Evolutionary conservation across 2,888 invertebrate genomes (phyloP).

Genomic region (Homarus gammarus): DNA sequence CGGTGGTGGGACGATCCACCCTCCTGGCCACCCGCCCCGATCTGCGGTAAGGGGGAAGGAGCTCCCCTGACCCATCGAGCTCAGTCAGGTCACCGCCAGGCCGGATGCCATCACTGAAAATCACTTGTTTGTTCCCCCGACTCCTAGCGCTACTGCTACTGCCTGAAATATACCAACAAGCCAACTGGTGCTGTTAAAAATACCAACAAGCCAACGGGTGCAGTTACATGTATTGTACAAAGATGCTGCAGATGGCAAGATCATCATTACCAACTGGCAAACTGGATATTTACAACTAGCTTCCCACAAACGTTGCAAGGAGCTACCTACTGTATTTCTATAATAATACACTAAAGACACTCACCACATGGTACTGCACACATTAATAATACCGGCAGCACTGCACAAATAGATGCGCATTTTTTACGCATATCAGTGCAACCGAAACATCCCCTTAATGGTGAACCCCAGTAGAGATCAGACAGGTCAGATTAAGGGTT

Average conservation of each 20-base stretch:
- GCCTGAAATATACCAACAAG: slow-evolving; percentile 67
- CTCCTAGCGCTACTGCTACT: slow-evolving; percentile 76
- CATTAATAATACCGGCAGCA: too few relatives aligned
- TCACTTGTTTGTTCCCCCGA: slow-evolving; percentile 86
- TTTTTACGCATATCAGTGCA: too few relatives aligned
- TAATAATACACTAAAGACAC: neutral
- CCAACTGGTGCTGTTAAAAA: slow-evolving; percentile 33
- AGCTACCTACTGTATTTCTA: neutral
- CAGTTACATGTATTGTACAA: slow-evolving; percentile 7
- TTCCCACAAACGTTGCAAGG: neutral
- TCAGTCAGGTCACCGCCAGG: slow-evolving; percentile 92
- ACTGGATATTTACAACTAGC: neutral
- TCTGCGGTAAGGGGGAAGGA: slow-evolving; percentile 54
- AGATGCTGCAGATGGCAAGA: neutral
- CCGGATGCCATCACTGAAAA: slow-evolving; percentile 93
- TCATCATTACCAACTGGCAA: neutral
- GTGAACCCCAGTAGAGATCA: too few relatives aligned
- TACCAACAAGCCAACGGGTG: slow-evolving; percentile 24
- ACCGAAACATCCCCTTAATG: too few relatives aligned
- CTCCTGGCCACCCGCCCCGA: slow-evolving; percentile 57
- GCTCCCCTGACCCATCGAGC: slow-evolving; percentile 82
- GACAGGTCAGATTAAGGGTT: too few relatives aligned
- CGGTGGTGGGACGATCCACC: slow-evolving; percentile 58
- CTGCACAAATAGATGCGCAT: too few relatives aligned
- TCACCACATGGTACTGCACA: neutral